phyloP scores from a whole-genome alignment of 1,140 invertebrate species.

The Lethocerus indicus region DNA sequence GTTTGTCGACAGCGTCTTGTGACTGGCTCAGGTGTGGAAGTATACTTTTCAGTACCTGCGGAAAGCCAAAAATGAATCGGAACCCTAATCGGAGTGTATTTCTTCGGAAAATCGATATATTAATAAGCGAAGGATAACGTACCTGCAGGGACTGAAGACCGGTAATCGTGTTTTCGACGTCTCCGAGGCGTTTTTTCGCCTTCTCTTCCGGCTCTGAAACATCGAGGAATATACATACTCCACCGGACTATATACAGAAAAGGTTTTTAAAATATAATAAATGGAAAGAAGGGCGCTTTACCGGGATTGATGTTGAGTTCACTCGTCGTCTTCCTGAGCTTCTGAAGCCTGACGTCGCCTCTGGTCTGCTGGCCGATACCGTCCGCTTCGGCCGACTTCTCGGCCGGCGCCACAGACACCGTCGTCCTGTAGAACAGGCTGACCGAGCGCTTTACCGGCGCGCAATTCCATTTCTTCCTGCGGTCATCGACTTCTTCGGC shows the following conservation, averaged over 20 bases:
- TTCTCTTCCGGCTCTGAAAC: neutral
- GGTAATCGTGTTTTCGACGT: neutral
- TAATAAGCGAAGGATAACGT: neutral
- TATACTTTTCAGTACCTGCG: slow-evolving; percentile 29
- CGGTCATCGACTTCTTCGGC: too few species aligned
- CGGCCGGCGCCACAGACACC: too few species aligned
- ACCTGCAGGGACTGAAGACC: slow-evolving; percentile 14
- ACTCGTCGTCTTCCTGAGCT: slow-evolving; percentile 14
- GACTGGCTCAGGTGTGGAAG: slow-evolving; percentile 28
- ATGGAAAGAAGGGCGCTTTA: neutral
- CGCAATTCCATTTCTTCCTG: too few species aligned
- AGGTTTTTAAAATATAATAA: neutral
- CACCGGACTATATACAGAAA: neutral
- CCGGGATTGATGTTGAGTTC: slow-evolving; percentile 17
- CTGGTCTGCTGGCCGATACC: slow-evolving; percentile 4
- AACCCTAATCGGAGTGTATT: too few species aligned
- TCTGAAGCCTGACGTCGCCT: neutral
- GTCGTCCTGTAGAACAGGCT: too few species aligned
- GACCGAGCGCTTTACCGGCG: slow-evolving; percentile 15
- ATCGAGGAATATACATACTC: too few species aligned
- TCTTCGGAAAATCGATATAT: too few species aligned
- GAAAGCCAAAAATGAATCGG: neutral
- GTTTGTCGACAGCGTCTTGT: slow-evolving; percentile 23
- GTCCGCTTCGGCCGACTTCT: slow-evolving; percentile 11
- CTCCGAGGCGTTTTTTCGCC: too few species aligned